A percentile compares a stretch with the other conserved stretches of the same genome.
Conservation (phyloP, 2,797 vertebrate genomes). For the Anniella stebbinsi region DNA sequence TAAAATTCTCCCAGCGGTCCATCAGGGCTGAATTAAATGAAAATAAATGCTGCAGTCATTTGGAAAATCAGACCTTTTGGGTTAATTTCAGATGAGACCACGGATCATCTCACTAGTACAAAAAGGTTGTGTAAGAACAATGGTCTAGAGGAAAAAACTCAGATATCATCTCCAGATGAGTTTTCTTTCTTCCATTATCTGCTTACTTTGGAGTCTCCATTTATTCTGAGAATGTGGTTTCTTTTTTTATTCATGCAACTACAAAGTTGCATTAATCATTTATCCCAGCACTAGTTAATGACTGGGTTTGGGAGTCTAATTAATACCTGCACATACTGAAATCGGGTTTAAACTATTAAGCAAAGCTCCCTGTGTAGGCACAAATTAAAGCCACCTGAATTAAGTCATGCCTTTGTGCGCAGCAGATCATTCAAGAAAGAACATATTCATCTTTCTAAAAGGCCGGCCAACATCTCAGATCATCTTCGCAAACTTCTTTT, state of each 20-base stretch:
- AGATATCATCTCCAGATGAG: neutral
- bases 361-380: neutral
- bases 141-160: neutral
- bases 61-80: conserved; percentile 16
- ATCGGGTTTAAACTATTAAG: neutral
- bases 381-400: conserved; percentile 4
- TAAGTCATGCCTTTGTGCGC: neutral
- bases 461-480: neutral
- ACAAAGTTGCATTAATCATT: conserved; percentile 3
- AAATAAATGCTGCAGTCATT: neutral
- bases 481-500: conserved; percentile 11
- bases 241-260: neutral
- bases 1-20: neutral
- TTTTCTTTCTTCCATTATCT: neutral
- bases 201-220: neutral
- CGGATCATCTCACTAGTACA: neutral
- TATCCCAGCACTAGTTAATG: neutral
- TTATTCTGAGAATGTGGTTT: neutral
- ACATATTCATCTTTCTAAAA: neutral
- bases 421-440: conserved; percentile 16
- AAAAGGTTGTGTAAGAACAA: neutral
- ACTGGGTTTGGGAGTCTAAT: conserved; percentile 18
- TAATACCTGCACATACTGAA: conserved; percentile 2
- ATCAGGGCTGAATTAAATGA: neutral
- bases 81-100: conserved; percentile 10